Evolutionary conservation across 2,888 invertebrate genomes (phyloP).

Genomic region (Melipona beecheii): DNA sequence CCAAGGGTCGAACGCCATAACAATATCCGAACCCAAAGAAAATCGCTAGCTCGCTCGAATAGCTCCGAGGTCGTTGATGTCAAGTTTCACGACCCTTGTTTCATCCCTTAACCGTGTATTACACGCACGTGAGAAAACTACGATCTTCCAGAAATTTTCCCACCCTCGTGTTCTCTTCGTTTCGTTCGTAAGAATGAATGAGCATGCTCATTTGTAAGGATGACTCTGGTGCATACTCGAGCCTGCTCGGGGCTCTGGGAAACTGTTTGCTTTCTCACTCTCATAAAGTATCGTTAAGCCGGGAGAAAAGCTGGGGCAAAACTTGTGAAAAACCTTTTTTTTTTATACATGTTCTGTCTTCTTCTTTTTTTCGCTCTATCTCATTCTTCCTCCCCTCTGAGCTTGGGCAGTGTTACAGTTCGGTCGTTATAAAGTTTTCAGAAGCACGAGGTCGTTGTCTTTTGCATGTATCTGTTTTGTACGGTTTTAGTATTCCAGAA

Average conservation of each 20-base stretch:
- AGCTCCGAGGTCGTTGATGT: not conserved
- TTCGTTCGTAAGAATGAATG: not conserved
- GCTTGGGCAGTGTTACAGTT: too few species aligned
- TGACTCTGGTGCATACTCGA: not conserved
- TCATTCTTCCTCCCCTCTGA: too few species aligned
- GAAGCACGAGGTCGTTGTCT: too few species aligned
- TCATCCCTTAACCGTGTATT: not conserved
- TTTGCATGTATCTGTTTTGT: too few species aligned
- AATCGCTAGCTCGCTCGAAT: not conserved
- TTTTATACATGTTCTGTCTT: too few species aligned
- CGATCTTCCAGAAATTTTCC: not conserved
- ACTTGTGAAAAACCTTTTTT: not conserved
- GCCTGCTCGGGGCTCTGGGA: not conserved
- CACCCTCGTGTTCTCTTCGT: not conserved
- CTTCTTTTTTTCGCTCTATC: not conserved
- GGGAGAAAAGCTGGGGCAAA: not conserved
- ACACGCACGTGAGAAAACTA: not conserved
- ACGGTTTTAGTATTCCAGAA: too few species aligned
- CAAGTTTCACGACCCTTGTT: not conserved
- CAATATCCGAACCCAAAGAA: not conserved
- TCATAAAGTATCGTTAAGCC: conserved; percentile 11
- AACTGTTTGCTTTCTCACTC: not conserved
- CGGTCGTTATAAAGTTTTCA: too few species aligned
- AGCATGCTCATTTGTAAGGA: conserved; percentile 9
- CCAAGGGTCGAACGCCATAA: not conserved